phyloP scores from a whole-genome alignment of 2,888 invertebrate species.

The Teleogryllus oceanicus region DNA sequence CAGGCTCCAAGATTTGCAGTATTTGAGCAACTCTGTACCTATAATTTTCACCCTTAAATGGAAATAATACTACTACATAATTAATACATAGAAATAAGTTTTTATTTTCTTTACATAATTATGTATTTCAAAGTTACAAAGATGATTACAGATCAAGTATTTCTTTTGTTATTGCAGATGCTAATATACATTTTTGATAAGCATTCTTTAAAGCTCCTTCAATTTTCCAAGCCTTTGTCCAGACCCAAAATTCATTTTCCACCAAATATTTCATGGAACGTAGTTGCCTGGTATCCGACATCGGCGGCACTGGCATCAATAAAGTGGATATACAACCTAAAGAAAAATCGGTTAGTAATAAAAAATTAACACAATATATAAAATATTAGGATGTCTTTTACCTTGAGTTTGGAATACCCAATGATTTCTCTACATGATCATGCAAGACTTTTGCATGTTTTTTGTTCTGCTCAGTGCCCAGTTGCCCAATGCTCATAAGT shows the following conservation, averaged over 20 bases:
- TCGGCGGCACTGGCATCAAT: constrained; percentile 57
- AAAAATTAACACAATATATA: not conserved
- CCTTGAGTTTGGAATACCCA: constrained; percentile 41
- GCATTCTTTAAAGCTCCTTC: too few species aligned
- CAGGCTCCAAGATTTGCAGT: too few species aligned
- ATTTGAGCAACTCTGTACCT: too few species aligned
- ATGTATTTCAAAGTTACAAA: too few species aligned
- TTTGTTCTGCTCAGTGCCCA: constrained; percentile 63
- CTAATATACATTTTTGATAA: too few species aligned
- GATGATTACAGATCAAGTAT: too few species aligned
- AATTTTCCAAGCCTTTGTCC: too few species aligned
- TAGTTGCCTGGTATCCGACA: constrained; percentile 63
- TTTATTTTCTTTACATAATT: too few species aligned
- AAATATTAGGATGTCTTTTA: not conserved
- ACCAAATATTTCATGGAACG: constrained; percentile 61
- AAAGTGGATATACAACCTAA: constrained; percentile 65
- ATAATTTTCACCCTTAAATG: too few species aligned
- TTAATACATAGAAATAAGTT: too few species aligned
- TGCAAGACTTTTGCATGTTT: constrained; percentile 60
- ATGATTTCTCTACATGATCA: constrained; percentile 55
- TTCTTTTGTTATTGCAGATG: too few species aligned
- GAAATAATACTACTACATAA: too few species aligned
- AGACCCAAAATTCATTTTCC: constrained; percentile 21
- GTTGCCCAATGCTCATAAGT: constrained; percentile 63
- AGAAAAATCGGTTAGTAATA: constrained; percentile 42